phyloP scores from a whole-genome alignment of 2,888 invertebrate species.

The Cryptus armator region DNA sequence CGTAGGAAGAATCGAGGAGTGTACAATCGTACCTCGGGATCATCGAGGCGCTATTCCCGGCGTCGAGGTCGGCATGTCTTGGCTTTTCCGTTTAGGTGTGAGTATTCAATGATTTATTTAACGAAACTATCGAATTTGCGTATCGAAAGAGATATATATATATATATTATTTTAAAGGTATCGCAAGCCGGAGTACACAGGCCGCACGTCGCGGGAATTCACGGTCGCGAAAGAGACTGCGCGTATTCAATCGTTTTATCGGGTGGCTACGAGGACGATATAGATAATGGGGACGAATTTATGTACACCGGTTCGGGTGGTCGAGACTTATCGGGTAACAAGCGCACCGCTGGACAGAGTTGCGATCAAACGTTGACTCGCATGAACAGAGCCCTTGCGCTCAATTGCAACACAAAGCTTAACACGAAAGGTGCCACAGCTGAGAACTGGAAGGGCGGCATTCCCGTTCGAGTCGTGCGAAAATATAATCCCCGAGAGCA shows the following conservation, averaged over 20 bases:
- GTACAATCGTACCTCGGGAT: constrained; percentile 89
- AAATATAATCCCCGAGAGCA: constrained; percentile 92
- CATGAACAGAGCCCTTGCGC: constrained; percentile 92
- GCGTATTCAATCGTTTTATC: constrained; percentile 92
- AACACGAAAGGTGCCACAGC: constrained; percentile 89
- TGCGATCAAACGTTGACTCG: constrained; percentile 92
- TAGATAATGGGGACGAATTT: constrained; percentile 92
- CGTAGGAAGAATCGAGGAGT: constrained; percentile 89
- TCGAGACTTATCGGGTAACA: constrained; percentile 91
- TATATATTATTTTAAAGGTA: constrained; percentile 84
- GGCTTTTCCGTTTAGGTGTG: constrained; percentile 91
- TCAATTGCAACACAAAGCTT: constrained; percentile 91
- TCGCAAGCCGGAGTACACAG: constrained; percentile 94
- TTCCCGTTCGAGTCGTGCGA: constrained; percentile 92
- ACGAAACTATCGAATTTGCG: not conserved
- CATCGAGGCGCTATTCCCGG: constrained; percentile 94
- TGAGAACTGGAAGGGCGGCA: constrained; percentile 90
- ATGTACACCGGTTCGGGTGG: constrained; percentile 95
- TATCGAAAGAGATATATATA: not conserved
- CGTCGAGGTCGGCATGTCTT: constrained; percentile 93
- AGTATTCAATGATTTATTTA: constrained; percentile 18
- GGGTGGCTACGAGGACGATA: constrained; percentile 94
- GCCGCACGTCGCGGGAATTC: constrained; percentile 94
- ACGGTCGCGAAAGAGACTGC: constrained; percentile 91
- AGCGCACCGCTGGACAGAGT: constrained; percentile 92